Evolutionary conservation across 2,888 invertebrate species (phyloP).

Genomic region (Xestobium rufovillosum): DNA sequence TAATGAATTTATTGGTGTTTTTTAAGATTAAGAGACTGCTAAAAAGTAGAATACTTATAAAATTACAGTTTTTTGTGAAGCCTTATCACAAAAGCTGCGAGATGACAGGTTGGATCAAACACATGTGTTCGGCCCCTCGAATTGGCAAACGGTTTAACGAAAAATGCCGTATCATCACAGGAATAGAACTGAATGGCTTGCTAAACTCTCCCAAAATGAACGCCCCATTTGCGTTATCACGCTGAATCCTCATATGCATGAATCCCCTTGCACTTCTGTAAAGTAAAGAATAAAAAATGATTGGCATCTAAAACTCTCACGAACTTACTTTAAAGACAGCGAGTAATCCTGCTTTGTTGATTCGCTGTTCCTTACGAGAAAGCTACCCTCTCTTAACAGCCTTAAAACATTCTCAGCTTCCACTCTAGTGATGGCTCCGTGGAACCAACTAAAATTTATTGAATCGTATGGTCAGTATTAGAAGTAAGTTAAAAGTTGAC

Average conservation of each 20-base stretch:
- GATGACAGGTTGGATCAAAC: constrained; percentile 83
- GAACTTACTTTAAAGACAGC: constrained; percentile 84
- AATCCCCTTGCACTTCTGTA: constrained; percentile 87
- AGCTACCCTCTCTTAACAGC: constrained; percentile 82
- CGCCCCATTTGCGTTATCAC: constrained; percentile 62
- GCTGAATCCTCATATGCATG: constrained; percentile 95
- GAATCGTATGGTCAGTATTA: not conserved
- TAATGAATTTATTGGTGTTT: too few relatives aligned
- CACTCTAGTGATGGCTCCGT: constrained; percentile 83
- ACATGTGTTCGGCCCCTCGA: constrained; percentile 93
- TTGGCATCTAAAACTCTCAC: constrained; percentile 2
- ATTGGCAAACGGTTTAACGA: constrained; percentile 89
- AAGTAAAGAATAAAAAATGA: constrained; percentile 18
- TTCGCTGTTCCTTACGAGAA: constrained; percentile 89
- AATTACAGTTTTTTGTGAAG: constrained; percentile 4
- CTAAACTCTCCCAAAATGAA: constrained; percentile 90
- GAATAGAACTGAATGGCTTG: constrained; percentile 85
- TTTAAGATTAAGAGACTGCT: too few relatives aligned
- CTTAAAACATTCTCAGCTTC: constrained; percentile 86
- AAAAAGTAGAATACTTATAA: too few relatives aligned
- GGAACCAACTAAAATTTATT: constrained; percentile 71
- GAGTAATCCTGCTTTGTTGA: constrained; percentile 91
- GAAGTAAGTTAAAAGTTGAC: constrained; percentile 30
- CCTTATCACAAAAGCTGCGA: constrained; percentile 64
- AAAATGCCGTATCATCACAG: constrained; percentile 93